These are phyloP conservation scores for Callospermophilus lateralis DNA, from an alignment of 2,113 vertebrate genomes.

Conservation along the genomic window DNA sequence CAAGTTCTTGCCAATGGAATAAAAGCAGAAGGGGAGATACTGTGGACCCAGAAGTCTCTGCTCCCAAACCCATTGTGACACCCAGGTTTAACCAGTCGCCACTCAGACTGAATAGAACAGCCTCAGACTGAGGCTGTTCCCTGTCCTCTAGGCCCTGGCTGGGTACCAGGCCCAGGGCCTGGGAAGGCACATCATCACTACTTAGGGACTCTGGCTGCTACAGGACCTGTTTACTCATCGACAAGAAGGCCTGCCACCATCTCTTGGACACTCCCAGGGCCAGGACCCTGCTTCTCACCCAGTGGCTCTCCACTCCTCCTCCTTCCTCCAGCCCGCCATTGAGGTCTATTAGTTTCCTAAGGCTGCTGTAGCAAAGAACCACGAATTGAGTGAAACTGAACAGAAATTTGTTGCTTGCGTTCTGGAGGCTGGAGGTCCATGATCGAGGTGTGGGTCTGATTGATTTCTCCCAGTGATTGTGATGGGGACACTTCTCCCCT, in stretches of 20 bases:
- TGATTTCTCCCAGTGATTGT: background rate
- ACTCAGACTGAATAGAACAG: background rate
- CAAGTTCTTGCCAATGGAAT: background rate
- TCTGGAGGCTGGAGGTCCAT: background rate
- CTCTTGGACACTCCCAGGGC: background rate
- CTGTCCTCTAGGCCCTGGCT: background rate
- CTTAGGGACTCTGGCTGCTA: background rate
- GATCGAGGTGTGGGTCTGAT: background rate
- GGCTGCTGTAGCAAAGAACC: background rate
- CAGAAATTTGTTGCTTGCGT: background rate
- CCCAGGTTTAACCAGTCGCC: background rate
- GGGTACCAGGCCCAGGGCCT: background rate
- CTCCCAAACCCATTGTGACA: background rate
- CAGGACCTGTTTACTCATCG: background rate
- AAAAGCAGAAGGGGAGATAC: background rate
- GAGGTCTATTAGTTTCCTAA: background rate
- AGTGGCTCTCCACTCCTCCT: accelerated
- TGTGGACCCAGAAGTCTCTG: background rate
- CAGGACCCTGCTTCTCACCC: background rate
- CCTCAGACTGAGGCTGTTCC: background rate
- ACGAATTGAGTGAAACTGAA: background rate
- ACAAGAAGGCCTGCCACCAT: background rate
- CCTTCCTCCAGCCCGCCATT: background rate
- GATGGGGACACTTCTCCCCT: background rate
- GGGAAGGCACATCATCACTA: background rate